Base-by-base conservation (phyloP, 2,888 invertebrate genomes). In the Alentia gelatinosa region DNA sequence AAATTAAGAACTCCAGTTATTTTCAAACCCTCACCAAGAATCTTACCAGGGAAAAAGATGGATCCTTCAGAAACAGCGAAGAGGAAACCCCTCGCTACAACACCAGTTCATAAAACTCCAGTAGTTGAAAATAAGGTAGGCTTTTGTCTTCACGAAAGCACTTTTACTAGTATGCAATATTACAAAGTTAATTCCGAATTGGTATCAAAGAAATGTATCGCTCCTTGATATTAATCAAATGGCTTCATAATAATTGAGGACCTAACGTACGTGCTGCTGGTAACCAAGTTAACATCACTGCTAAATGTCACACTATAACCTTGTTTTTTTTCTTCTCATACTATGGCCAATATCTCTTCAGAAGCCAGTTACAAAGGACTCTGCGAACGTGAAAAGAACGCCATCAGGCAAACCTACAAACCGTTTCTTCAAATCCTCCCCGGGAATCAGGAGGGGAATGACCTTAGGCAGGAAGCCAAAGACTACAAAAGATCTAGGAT, bases 371-470 rank as follows among this genome's bases (percentile, higher is more conserved):
- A 19, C 79, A 15, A 79, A 79, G 39, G 47, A 40, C 26, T 9
- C 4, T 1, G 19, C 47, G 7, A 86, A 86, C 19, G 33, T 90
- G 50, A 79, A 35, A 50, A 75, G 63, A 42, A 90, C 90, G 9
- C 90, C 90, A 4, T 26, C 94, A 37, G 91, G 90, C 63, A 94
- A 94, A 89, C 93, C 93, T 39, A 91, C 93, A 74, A 93, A 94
- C 39, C 94, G 94, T 90, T 94, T 95, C 90, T 95, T 95, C 92
- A 94, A 94, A 91, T 92, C 91, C 42, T 94, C 94, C 35, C 94
- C 94, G 3, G 93, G 93, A 39, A 93, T 93, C 74, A 93, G 93
- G 89, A 92, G 92, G 84, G 33, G 91, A 83, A 91, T 92, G 91
- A n/a, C 33, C 26, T 4, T 91, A 23, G 63, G 74, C 74, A 26